phyloP scores from a whole-genome alignment of 2,113 vertebrate species.

The Lucifuga dentata region DNA sequence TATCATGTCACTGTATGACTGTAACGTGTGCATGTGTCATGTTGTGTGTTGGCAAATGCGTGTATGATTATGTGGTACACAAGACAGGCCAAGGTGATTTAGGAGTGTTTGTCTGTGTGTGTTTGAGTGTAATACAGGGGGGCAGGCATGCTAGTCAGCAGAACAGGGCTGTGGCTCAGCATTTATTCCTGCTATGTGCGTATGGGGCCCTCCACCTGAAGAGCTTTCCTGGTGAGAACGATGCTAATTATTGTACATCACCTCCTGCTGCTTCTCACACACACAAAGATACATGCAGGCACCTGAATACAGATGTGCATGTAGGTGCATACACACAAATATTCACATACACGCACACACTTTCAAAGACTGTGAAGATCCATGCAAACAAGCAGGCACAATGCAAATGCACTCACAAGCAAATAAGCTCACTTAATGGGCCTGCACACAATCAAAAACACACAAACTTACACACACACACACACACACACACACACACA shows the following conservation, averaged over 20 bases:
- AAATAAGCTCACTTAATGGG: constrained; percentile 26
- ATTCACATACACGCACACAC: background rate
- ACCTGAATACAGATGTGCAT: constrained; percentile 1
- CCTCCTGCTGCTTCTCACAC: constrained; percentile 31
- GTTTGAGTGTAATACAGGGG: constrained; percentile 35
- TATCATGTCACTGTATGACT: background rate
- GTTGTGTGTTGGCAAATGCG: constrained; percentile 28
- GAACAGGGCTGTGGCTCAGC: constrained; percentile 52
- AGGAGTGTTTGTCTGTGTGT: constrained; percentile 46
- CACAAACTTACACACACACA: constrained; percentile 22
- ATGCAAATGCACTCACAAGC: constrained; percentile 40
- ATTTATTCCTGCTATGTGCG: constrained; percentile 69
- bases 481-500: background rate
- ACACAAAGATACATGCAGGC: background rate
- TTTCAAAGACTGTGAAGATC: background rate
- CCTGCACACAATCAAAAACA: constrained; percentile 4
- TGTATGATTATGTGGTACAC: constrained; percentile 20
- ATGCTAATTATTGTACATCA: constrained; percentile 73
- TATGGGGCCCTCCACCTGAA: constrained; percentile 67
- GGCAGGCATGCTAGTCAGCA: constrained; percentile 64
- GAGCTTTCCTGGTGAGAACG: constrained; percentile 58
- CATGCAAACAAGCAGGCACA: constrained; percentile 19
- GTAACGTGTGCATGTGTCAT: constrained; percentile 22
- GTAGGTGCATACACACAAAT: background rate
- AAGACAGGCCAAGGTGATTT: constrained; percentile 60